Conservation (phyloP, 1,140 invertebrate genomes). For the Lethocerus indicus region DNA sequence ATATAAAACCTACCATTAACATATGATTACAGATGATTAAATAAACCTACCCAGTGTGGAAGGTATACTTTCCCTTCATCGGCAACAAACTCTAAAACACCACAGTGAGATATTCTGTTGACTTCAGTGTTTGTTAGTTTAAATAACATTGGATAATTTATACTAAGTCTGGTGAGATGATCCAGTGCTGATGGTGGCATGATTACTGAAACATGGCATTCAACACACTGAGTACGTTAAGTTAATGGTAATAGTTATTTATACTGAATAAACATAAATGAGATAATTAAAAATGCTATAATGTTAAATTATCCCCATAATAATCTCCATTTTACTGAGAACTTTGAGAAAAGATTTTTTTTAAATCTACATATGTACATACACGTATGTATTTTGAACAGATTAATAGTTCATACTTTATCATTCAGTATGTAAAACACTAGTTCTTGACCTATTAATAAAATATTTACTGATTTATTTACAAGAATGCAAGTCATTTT, state of each 20-base stretch:
- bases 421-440: no score
- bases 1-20: slow-evolving; percentile 11
- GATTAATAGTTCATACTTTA: no score
- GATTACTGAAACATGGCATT: slow-evolving; percentile 69
- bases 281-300: no score
- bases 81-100: slow-evolving; percentile 96
- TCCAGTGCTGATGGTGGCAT: slow-evolving; percentile 95
- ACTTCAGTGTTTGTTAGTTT: slow-evolving; percentile 83
- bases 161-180: slow-evolving; percentile 81
- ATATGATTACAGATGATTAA: no score
- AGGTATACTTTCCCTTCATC: slow-evolving; percentile 97
- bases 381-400: no score
- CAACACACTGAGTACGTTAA: no score
- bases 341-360: no score
- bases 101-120: slow-evolving; percentile 83
- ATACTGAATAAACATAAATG: background rate
- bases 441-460: no score
- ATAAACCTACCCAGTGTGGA: slow-evolving; percentile 74
- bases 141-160: slow-evolving; percentile 98
- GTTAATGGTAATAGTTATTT: background rate
- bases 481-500: background rate
- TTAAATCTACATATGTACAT: no score
- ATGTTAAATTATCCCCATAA: no score
- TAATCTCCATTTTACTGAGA: no score
- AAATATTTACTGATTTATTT: no score